These are phyloP conservation scores for Phyllopteryx taeniolatus DNA, from an alignment of 2,113 vertebrate species.

Conservation along the genomic window DNA sequence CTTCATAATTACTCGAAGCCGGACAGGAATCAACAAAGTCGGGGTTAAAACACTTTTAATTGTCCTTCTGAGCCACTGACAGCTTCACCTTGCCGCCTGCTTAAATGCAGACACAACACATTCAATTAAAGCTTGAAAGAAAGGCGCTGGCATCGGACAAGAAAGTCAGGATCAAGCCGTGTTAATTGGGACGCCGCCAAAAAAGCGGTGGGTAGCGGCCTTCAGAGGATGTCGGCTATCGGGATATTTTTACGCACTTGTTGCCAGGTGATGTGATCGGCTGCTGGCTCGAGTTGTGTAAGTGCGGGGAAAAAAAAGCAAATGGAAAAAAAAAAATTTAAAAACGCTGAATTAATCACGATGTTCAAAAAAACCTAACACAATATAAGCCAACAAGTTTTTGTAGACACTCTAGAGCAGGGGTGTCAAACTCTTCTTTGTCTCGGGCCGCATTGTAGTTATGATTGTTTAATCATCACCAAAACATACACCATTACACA, in stretches of 20 bases:
- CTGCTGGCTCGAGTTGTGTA: not conserved
- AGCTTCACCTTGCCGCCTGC: conserved; percentile 1
- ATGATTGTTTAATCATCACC: too few relatives aligned
- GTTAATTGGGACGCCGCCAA: not conserved
- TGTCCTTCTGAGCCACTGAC: not conserved
- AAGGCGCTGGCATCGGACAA: not conserved
- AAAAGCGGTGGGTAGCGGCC: not conserved
- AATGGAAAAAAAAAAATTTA: too few relatives aligned
- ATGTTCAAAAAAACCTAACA: too few relatives aligned
- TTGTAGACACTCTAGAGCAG: too few relatives aligned
- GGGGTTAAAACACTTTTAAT: not conserved
- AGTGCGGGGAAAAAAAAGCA: not conserved
- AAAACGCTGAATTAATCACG: too few relatives aligned
- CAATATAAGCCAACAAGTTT: too few relatives aligned
- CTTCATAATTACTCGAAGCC: not conserved
- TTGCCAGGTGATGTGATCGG: not conserved
- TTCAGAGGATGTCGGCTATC: not conserved
- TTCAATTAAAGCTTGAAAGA: conserved; percentile 2
- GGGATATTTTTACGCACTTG: not conserved
- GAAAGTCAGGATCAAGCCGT: not conserved
- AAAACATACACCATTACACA: too few relatives aligned
- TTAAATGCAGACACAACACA: not conserved
- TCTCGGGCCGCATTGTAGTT: too few relatives aligned
- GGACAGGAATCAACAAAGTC: conserved; percentile 8
- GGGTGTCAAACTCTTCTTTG: too few relatives aligned